These are phyloP conservation scores for Bombus confusus DNA, from an alignment of 1,140 invertebrate genomes.

Conservation along the genomic window DNA sequence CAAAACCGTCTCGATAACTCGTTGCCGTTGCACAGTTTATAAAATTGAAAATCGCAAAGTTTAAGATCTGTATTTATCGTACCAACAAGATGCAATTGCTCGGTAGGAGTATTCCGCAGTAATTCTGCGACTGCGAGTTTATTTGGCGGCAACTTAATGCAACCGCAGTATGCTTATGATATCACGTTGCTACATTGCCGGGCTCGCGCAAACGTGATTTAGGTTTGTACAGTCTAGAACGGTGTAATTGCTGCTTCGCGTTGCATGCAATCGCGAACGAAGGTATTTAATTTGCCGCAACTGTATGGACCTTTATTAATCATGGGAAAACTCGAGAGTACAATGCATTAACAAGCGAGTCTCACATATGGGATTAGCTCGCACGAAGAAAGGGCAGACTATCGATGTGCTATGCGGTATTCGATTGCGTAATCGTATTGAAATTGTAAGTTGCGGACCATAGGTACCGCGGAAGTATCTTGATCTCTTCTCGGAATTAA, in stretches of 20 bases:
- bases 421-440: neutral
- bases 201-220: slow-evolving; percentile 5
- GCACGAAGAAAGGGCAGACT: too few relatives aligned
- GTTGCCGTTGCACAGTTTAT: too few relatives aligned
- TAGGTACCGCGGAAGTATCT: neutral
- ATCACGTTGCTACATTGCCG: slow-evolving; percentile 1
- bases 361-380: too few relatives aligned
- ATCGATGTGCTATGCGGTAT: neutral
- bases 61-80: neutral
- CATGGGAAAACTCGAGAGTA: neutral
- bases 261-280: neutral
- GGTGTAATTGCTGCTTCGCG: slow-evolving; percentile 1
- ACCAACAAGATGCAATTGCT: neutral
- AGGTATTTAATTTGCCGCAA: slow-evolving; percentile 11
- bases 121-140: neutral
- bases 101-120: too few relatives aligned
- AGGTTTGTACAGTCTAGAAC: neutral
- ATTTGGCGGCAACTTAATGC: neutral
- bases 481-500: neutral
- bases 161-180: neutral
- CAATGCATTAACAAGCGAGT: neutral
- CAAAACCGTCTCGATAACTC: neutral
- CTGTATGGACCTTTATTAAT: neutral
- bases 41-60: too few relatives aligned
- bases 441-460: too few relatives aligned